A percentile compares a stretch with the other conserved stretches of the same genome.
Evolutionary conservation across 2,888 invertebrate genomes (phyloP).

Genomic region (Chouioia cunea): DNA sequence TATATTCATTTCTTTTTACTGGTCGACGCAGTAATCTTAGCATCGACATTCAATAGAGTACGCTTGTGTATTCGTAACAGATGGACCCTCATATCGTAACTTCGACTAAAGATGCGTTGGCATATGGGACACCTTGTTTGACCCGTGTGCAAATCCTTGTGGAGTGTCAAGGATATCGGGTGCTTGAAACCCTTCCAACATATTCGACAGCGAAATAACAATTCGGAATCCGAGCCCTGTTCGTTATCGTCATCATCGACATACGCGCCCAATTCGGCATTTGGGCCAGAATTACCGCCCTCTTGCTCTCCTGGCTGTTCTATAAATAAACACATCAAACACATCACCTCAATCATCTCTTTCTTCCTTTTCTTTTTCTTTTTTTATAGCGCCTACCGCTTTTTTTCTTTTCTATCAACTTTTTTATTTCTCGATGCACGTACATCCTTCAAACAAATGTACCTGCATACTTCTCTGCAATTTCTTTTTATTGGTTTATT

Average conservation of each 20-base stretch:
- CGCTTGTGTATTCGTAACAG: slow-evolving; percentile 74
- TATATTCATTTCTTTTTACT: slow-evolving; percentile 42
- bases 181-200: slow-evolving; percentile 77
- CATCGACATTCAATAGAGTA: slow-evolving; percentile 53
- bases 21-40: slow-evolving; percentile 51
- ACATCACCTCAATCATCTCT: slow-evolving; percentile 49
- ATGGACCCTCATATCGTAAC: slow-evolving; percentile 75
- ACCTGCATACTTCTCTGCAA: not conserved
- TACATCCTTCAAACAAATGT: slow-evolving; percentile 4
- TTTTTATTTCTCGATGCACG: slow-evolving; percentile 12
- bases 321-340: slow-evolving; percentile 64
- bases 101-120: slow-evolving; percentile 74
- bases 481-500: slow-evolving; percentile 4
- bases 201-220: slow-evolving; percentile 74
- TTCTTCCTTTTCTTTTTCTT: slow-evolving; percentile 16
- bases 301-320: slow-evolving; percentile 57
- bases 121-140: slow-evolving; percentile 77
- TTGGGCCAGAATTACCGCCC: slow-evolving; percentile 56
- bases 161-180: slow-evolving; percentile 74
- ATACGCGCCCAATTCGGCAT: slow-evolving; percentile 57
- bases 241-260: slow-evolving; percentile 60
- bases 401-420: slow-evolving; percentile 18
- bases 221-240: slow-evolving; percentile 69
- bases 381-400: too few relatives aligned
- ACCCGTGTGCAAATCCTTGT: slow-evolving; percentile 75